Evolutionary conservation across 2,888 invertebrate genomes (phyloP), one percentile per base, ranked within the genome.

Genomic region (Caprella mutica): DNA sequence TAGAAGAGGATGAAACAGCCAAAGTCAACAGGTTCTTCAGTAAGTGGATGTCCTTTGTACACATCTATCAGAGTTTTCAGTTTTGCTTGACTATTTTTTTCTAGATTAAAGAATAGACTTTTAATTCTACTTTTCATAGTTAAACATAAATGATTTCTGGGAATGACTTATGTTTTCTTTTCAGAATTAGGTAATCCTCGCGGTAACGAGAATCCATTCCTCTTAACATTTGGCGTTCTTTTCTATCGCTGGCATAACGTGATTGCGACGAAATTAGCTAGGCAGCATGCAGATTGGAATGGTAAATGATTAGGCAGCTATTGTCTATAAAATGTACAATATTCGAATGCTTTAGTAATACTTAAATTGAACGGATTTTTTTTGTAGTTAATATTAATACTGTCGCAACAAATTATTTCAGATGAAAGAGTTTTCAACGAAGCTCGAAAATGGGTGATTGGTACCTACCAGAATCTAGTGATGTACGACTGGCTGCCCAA

Each of bases 241-340:
- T 76, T 77, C 74, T 77, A 77, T 61, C 73, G 77, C 8, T 78
- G 77, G 77, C 78, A 78, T 67, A 78, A 78, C 69, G 69, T 70
- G 40, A 60, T 78, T 43, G 78, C 78, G 0, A 66, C 67, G 24
- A 68, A 69, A 53, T 68, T 78, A 2, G 68, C 69, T 29, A 33
- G 56, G 6, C 65, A 67, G 19, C 68, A 74, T 62, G 68, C 68
- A 1, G 29, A 67, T 0, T 77, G 77, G 77, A n/a, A n/a, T n/a
- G n/a, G n/a, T n/a, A n/a, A n/a, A n/a, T n/a, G n/a, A n/a, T n/a
- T n/a, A n/a, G n/a, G n/a, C n/a, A n/a, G n/a, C n/a, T n/a, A n/a
- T n/a, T n/a, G n/a, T n/a, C n/a, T n/a, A n/a, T n/a, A n/a, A n/a
- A n/a, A n/a, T n/a, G n/a, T n/a, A n/a, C n/a, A n/a, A n/a, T n/a